phyloP scores from a whole-genome alignment of 2,113 vertebrate genomes.

The Scopus umbretta region DNA sequence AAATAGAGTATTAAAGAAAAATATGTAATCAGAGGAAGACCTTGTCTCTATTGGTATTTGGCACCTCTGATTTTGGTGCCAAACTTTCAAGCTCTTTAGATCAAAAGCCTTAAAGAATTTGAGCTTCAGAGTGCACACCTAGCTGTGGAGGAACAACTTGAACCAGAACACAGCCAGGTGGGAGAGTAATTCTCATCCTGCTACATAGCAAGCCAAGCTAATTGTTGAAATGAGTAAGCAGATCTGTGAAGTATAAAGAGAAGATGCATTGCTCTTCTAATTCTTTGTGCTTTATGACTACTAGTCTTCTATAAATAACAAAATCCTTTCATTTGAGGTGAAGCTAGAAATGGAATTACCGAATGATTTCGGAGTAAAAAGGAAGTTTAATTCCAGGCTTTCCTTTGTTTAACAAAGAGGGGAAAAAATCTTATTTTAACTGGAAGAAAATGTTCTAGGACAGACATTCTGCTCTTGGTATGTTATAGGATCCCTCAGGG shows the following conservation, averaged over 20 bases:
- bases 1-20: background rate
- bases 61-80: background rate
- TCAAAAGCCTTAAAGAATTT: background rate
- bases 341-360: background rate
- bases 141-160: background rate
- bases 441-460: constrained; percentile 54
- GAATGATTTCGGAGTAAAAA: background rate
- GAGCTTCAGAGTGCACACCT: background rate
- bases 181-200: background rate
- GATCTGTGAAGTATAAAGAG: background rate
- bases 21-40: background rate
- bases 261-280: background rate
- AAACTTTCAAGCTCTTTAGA: background rate
- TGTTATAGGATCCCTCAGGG: constrained; percentile 12
- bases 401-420: background rate
- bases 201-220: background rate
- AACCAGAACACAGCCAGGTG: background rate
- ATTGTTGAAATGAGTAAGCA: background rate
- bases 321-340: background rate
- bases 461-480: background rate
- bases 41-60: background rate
- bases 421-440: background rate
- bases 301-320: background rate
- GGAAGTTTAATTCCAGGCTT: background rate
- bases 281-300: background rate